These are phyloP conservation scores for Callyntrura guangdongensis DNA, from an alignment of 2,888 invertebrate species.

Conservation along the genomic window DNA sequence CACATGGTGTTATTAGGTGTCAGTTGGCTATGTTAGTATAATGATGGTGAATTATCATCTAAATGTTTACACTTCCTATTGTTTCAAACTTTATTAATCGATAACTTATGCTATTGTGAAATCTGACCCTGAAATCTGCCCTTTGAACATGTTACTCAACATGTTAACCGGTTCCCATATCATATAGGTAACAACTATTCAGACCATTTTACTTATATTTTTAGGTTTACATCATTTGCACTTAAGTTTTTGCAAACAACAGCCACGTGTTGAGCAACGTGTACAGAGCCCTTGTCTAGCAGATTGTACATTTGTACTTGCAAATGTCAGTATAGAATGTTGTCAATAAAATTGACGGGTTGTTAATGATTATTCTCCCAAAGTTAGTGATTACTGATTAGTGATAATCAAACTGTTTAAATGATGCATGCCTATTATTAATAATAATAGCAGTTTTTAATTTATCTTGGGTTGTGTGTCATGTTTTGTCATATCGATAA, in stretches of 20 bases:
- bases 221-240: background rate
- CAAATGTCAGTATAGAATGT: conserved; percentile 18
- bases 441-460: background rate
- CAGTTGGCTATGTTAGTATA: too few relatives aligned
- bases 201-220: background rate
- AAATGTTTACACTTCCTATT: background rate
- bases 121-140: conserved; percentile 65
- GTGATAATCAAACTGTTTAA: conserved; percentile 17
- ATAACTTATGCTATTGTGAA: background rate
- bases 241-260: background rate
- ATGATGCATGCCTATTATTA: background rate
- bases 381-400: background rate
- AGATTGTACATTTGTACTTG: background rate
- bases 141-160: conserved; percentile 70
- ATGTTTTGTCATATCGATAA: background rate
- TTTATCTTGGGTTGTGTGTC: conserved; percentile 3
- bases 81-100: background rate
- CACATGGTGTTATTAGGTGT: too few relatives aligned
- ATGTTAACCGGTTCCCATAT: background rate
- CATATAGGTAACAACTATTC: background rate
- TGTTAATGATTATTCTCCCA: background rate
- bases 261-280: background rate
- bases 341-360: conserved; percentile 33
- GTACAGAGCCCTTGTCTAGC: background rate
- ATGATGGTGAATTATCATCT: too few relatives aligned